Evolutionary conservation across 2,113 vertebrate species (phyloP), one percentile per base, ranked within the genome.

Genomic region (Sisor rabdophorus): DNA sequence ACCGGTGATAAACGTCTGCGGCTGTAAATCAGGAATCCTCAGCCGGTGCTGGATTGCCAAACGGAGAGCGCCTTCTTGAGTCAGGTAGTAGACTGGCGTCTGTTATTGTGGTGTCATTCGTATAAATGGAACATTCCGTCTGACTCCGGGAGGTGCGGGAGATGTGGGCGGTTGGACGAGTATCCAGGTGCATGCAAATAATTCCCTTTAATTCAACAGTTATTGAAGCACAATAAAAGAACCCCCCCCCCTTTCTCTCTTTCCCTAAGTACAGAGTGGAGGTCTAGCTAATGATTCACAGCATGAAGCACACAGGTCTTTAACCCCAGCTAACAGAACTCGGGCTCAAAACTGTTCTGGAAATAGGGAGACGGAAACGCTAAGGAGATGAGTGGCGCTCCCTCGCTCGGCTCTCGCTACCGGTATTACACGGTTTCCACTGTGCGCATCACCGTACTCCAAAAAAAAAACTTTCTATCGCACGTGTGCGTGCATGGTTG

Each of bases 251-350:
- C 32, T 36, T 36, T 36, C 7, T 36, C 32, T n/a, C 56, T 36
- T 65, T 44, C 30, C 20, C 12, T 1, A 55, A 48, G 53, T 28
- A 68, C 47, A 52, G 65, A 17, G 15, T 24, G 69, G 55, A 73
- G 73, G 79, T 68, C 26, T 48, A n/a, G 56, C 76, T 79, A 70
- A 81, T 79, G 75, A 81, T 83, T 81, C 64, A 76, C 61, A 81
- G 50, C 82, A 56, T 54, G 82, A 78, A 68, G 71, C 26, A 9
- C 67, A 24, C 47, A 11, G 74, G 64, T 4, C 36, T 26, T 83
- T 79, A 81, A 79, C 76, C 80, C 63, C 48, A 65, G 77, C 73
- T 59, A 73, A 74, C 82, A 77, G 80, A 79, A 79, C n/a, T n/a
- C n/a, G n/a, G n/a, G n/a, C n/a, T n/a, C n/a, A n/a, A 80, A 77